These are phyloP conservation scores for Polyergus mexicanus DNA, from an alignment of 1,140 invertebrate genomes.

Conservation along the genomic window DNA sequence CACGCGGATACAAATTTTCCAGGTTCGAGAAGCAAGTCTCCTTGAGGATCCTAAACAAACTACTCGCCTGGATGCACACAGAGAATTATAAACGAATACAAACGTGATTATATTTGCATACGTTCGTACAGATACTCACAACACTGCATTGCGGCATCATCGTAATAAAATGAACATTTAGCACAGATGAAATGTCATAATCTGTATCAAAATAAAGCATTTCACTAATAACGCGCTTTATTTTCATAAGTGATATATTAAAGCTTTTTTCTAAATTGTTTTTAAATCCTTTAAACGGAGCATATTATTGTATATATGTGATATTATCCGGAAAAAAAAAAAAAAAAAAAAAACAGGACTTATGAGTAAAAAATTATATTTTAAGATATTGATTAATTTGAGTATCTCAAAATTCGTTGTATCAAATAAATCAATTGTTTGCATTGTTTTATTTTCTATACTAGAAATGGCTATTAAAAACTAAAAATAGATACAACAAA, in stretches of 20 bases:
- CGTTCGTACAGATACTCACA: not conserved
- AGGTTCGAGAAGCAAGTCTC: conserved; percentile 8
- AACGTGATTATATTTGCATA: conserved; percentile 41
- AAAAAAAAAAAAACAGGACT: too few species aligned
- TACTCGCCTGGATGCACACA: conserved; percentile 25
- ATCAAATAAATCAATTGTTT: too few species aligned
- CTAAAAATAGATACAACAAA: not conserved
- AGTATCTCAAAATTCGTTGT: too few species aligned
- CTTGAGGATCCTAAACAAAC: conserved; percentile 35
- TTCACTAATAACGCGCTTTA: not conserved
- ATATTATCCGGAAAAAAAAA: too few species aligned
- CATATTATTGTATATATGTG: not conserved
- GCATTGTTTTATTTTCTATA: too few species aligned
- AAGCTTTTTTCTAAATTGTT: not conserved
- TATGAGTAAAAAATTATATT: too few species aligned
- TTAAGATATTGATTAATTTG: too few species aligned
- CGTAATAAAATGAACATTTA: conserved; percentile 42
- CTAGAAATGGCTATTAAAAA: too few species aligned
- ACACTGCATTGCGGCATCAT: not conserved
- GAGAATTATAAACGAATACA: conserved; percentile 42
- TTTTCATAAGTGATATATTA: not conserved
- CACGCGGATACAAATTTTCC: conserved; percentile 6
- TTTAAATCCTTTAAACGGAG: not conserved
- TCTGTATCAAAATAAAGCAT: conserved; percentile 1
- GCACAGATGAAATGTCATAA: conserved; percentile 12